phyloP scores from a whole-genome alignment of 2,113 vertebrate species.

The Lagenorhynchus albirostris region DNA sequence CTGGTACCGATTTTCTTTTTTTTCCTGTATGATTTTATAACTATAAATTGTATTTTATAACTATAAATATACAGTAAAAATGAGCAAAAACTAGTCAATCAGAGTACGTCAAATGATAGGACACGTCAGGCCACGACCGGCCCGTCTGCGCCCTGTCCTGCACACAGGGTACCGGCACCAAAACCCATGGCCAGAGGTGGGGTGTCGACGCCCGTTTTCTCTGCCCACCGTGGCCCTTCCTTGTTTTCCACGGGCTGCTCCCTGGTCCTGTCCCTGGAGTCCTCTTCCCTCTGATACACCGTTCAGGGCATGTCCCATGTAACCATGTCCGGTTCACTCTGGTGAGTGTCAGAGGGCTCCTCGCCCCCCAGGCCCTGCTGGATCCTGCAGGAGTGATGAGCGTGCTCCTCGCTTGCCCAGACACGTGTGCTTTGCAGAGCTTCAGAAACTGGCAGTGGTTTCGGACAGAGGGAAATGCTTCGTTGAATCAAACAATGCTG shows the following conservation, averaged over 20 bases:
- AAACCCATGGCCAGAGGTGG: not conserved
- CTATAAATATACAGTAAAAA: not conserved
- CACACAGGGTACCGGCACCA: fast-evolving
- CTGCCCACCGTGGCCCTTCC: not conserved
- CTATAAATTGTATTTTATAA: not conserved
- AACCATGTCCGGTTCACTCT: not conserved
- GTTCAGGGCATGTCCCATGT: not conserved
- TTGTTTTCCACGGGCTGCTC: not conserved
- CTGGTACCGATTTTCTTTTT: not conserved
- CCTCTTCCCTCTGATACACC: not conserved
- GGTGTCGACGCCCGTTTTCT: not conserved
- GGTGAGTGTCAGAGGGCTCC: not conserved
- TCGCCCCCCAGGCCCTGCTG: not conserved
- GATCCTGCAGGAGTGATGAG: not conserved
- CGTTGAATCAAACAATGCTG: not conserved
- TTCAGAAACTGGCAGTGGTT: not conserved
- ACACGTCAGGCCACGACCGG: not conserved
- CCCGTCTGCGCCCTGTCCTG: fast-evolving
- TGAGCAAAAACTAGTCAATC: not conserved
- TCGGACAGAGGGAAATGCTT: not conserved
- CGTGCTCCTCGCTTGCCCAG: not conserved
- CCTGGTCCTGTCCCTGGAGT: not conserved
- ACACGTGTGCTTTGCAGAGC: fast-evolving
- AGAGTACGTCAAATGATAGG: not conserved
- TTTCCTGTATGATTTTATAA: not conserved